phyloP scores from a whole-genome alignment of 2,113 vertebrate species.

The Athene cunicularia region DNA sequence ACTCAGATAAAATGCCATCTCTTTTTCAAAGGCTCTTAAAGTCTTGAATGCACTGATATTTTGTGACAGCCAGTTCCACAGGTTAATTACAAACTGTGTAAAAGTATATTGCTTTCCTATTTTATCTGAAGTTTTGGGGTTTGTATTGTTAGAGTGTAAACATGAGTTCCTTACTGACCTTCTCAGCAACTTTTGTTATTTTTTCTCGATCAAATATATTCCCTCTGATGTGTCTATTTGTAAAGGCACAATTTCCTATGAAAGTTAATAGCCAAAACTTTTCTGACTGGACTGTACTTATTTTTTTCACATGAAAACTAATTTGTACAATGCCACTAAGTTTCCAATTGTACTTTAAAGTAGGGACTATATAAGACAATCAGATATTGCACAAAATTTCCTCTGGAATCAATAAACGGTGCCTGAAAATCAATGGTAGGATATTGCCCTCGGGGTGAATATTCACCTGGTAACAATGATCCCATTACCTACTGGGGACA shows the following conservation, averaged over 20 bases:
- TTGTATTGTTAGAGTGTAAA: background rate
- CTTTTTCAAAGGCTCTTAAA: constrained; percentile 34
- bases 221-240: background rate
- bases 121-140: background rate
- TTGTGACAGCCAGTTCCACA: background rate
- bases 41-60: background rate
- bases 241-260: background rate
- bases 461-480: background rate
- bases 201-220: background rate
- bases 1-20: background rate
- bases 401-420: background rate
- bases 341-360: background rate
- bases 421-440: background rate
- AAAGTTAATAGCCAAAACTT: background rate
- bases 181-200: background rate
- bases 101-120: constrained; percentile 21
- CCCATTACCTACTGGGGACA: background rate
- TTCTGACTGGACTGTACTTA: background rate
- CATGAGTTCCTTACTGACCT: background rate
- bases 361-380: background rate
- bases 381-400: background rate
- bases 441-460: background rate
- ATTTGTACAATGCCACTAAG: background rate
- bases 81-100: constrained; percentile 52
- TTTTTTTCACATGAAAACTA: background rate